Conservation (phyloP, 2,888 invertebrate genomes). For the Augochlorella aurata region DNA sequence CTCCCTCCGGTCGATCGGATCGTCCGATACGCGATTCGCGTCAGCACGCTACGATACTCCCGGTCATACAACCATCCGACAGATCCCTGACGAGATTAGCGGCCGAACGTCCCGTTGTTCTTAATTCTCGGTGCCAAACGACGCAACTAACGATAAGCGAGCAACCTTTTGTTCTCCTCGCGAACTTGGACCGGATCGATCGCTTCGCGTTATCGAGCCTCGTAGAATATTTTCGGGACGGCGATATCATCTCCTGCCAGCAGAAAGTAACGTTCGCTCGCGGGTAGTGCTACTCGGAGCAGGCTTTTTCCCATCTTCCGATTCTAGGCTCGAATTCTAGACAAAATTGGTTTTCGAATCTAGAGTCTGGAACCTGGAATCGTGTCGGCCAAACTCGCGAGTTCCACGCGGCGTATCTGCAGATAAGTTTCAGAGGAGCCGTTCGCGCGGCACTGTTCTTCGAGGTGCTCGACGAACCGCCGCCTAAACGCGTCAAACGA, state of each 20-base stretch:
- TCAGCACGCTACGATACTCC: not conserved
- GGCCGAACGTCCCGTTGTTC: not conserved
- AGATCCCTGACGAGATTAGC: not conserved
- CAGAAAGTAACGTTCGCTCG: no score
- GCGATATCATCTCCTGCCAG: no score
- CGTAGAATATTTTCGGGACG: no score
- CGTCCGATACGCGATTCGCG: not conserved
- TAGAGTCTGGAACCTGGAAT: no score
- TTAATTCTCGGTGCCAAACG: not conserved
- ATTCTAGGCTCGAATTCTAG: no score
- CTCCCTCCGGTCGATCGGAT: not conserved
- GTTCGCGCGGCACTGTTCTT: not conserved
- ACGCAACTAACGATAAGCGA: not conserved
- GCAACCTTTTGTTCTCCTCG: no score
- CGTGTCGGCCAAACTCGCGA: no score
- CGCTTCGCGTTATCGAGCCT: no score
- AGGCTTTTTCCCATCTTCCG: no score
- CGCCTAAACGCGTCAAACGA: constrained; percentile 46
- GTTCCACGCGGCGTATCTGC: not conserved
- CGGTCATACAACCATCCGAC: not conserved
- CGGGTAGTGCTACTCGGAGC: no score
- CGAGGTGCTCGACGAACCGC: constrained; percentile 21
- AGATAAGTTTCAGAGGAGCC: not conserved
- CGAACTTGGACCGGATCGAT: no score
- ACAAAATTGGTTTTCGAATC: no score